These are phyloP conservation scores for Chionis minor DNA, from an alignment of 2,113 vertebrate species.

Conservation along the genomic window DNA sequence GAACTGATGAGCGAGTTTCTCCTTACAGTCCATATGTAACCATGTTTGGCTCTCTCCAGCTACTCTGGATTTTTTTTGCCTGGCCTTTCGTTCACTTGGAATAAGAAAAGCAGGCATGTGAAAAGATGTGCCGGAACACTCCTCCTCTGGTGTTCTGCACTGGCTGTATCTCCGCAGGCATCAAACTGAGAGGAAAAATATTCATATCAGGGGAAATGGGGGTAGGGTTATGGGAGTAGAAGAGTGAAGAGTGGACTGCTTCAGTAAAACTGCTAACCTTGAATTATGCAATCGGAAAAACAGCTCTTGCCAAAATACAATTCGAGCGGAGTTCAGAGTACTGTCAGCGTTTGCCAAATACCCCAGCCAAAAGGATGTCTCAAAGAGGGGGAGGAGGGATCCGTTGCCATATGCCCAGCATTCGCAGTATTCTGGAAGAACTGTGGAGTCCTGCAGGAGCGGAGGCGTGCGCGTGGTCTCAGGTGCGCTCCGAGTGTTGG, in stretches of 20 bases:
- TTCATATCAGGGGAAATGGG: neutral
- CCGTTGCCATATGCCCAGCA: neutral
- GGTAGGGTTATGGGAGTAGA: neutral
- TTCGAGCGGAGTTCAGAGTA: constrained; percentile 5
- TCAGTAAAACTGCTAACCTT: constrained; percentile 33
- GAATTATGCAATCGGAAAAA: constrained; percentile 52
- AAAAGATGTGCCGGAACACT: neutral
- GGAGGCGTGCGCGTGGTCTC: neutral
- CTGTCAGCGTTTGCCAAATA: constrained; percentile 46
- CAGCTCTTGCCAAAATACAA: constrained; percentile 14
- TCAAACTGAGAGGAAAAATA: neutral
- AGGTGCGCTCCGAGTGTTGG: neutral
- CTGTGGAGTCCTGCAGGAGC: neutral
- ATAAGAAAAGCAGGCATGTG: neutral
- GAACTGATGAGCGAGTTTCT: neutral
- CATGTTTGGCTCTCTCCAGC: neutral
- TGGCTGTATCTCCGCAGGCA: neutral
- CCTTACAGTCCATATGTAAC: neutral
- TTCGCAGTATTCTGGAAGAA: neutral
- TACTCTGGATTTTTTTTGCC: neutral
- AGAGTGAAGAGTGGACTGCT: neutral
- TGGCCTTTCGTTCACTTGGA: neutral
- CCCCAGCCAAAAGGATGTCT: constrained; percentile 48
- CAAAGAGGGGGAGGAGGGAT: neutral
- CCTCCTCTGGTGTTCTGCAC: neutral